Percentiles rank a stretch among this genome's conserved stretches.
Evolutionary conservation across 2,797 vertebrate species (phyloP).

Genomic region (Tragopan temminckii): DNA sequence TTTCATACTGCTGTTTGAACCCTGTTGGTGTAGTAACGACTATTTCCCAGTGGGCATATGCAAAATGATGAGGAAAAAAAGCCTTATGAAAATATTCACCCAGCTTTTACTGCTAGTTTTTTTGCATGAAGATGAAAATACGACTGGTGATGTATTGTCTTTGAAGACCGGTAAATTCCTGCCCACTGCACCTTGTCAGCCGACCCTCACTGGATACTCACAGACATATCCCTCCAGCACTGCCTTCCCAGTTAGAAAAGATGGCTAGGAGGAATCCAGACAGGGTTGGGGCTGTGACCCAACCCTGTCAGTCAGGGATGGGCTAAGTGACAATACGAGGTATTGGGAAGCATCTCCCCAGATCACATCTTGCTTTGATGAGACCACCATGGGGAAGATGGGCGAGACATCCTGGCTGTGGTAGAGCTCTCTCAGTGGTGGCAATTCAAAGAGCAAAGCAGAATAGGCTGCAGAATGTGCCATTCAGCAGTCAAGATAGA

Average conservation of each 20-base stretch:
- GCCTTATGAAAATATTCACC: neutral
- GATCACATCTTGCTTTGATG: neutral
- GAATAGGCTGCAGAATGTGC: neutral
- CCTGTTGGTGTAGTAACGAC: neutral
- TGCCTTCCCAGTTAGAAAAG: neutral
- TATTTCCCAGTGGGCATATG: neutral
- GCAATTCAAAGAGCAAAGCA: neutral
- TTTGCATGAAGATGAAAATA: neutral
- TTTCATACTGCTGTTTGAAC: neutral
- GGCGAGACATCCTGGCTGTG: neutral
- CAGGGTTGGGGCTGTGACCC: no score
- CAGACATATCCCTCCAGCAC: no score
- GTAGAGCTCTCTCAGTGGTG: neutral
- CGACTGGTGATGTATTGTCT: neutral
- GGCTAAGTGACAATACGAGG: neutral
- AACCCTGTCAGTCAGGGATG: neutral
- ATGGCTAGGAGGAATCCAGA: neutral
- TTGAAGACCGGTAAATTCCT: neutral
- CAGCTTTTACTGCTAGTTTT: neutral
- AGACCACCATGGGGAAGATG: neutral
- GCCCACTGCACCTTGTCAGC: neutral
- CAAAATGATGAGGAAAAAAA: neutral
- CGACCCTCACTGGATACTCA: neutral
- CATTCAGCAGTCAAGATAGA: neutral
- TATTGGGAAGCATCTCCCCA: neutral